Evolutionary conservation across 2,797 vertebrate species (phyloP), one percentile per base, ranked within the genome.

Genomic region (Nothura maculosa): DNA sequence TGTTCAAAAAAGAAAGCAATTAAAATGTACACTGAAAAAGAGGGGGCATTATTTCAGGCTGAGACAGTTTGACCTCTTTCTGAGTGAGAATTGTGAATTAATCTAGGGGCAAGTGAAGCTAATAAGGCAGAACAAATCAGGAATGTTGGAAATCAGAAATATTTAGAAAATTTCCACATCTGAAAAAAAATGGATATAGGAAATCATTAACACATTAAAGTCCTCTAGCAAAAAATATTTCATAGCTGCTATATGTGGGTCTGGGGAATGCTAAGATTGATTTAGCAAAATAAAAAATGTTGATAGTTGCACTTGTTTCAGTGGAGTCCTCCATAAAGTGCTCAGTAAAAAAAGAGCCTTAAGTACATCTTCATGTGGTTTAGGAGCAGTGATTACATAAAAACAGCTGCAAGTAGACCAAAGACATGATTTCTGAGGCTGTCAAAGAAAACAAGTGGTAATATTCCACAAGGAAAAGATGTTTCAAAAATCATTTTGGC

Each of bases 401-500:
- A 76, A 42, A 5, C 34, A 38, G 10, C 58, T 92, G 83, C 80
- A 92, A 85, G 77, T 19, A 54, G 40, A 45, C 47, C 0, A 0
- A 84, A 84, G 45, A 6, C 32, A 13, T 40, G 55, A 85, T 66
- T 54, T 81, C 50, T 61, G n/a, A 13, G 4, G 47, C 34, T 85
- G 38, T 87, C 70, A 79, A 24, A 87, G 77, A 91, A 88, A 66
- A 45, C 6, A 54, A 83, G 69, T 12, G 61, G 54, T 58, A 55
- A 54, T 30, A 62, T 79, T 92, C 42, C 83, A 86, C 12, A 0
- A 7, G 80, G 45, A 86, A 86, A 55, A 72, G 52, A 62, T 47
- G 38, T 88, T 94, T 80, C 81, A 92, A 67, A 81, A 86, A 73
- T 90, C 55, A 55, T 69, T 67, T 79, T 28, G 18, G 42, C 55